Percentiles rank a stretch among this genome's conserved stretches.
These are phyloP conservation scores for Cerceris ruficornis DNA, from an alignment of 2,888 invertebrate genomes.

Conservation along the genomic window DNA sequence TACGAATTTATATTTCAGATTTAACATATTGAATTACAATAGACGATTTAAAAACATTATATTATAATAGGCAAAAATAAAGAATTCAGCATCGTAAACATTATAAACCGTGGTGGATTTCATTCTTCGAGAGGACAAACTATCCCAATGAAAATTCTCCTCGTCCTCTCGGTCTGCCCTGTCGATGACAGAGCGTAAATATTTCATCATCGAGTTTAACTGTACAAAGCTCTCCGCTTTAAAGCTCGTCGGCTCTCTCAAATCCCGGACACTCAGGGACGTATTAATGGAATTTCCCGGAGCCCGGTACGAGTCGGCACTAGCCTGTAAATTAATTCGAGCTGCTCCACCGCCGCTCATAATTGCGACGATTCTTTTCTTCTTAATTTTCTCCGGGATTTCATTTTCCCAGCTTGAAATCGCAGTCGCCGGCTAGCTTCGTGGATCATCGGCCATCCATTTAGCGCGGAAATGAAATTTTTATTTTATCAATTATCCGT, in stretches of 20 bases:
- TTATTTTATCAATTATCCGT: constrained; percentile 26
- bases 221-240: constrained; percentile 60
- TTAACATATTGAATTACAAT: too few species aligned
- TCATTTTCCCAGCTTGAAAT: constrained; percentile 5
- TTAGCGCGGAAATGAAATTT: constrained; percentile 31
- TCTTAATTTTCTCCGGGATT: constrained; percentile 26
- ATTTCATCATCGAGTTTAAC: constrained; percentile 63
- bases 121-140: neutral
- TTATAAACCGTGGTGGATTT: neutral
- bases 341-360: constrained; percentile 24
- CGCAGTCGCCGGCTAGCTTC: constrained; percentile 12
- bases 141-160: neutral
- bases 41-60: too few species aligned
- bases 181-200: constrained; percentile 61
- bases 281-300: constrained; percentile 66
- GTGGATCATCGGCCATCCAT: constrained; percentile 14
- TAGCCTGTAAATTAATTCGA: constrained; percentile 59
- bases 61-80: too few species aligned
- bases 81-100: too few species aligned
- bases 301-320: constrained; percentile 17
- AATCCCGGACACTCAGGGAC: constrained; percentile 46
- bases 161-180: constrained; percentile 21
- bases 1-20: too few species aligned
- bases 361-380: constrained; percentile 48
- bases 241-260: constrained; percentile 44